Evolutionary conservation across 2,797 vertebrate genomes (phyloP).

Genomic region (Limosa lapponica): DNA sequence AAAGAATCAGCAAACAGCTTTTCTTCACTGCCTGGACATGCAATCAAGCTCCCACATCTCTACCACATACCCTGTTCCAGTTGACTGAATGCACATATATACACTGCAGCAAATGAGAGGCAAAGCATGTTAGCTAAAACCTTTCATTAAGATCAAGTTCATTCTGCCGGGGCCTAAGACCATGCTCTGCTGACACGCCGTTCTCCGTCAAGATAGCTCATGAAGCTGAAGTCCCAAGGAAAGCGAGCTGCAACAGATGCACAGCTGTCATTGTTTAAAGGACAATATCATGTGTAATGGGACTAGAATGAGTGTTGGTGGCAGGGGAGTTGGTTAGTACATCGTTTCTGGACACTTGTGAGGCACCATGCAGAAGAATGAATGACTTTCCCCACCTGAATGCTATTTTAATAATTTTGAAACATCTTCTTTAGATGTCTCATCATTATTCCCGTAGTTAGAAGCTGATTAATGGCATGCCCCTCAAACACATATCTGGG

Average conservation of each 20-base stretch:
- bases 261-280: neutral
- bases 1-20: neutral
- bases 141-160: neutral
- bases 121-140: neutral
- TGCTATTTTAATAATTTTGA: slow-evolving; percentile 11
- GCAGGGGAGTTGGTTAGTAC: neutral
- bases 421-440: slow-evolving; percentile 34
- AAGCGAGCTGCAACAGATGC: neutral
- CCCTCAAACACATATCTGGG: slow-evolving; percentile 62
- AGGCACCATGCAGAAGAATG: neutral
- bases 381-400: slow-evolving; percentile 37
- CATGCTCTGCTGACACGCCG: neutral
- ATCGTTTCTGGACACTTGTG: neutral
- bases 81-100: neutral
- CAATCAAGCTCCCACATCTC: neutral
- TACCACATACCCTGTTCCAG: neutral
- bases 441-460: slow-evolving; percentile 43
- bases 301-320: neutral
- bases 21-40: neutral
- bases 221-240: neutral
- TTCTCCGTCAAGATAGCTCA: neutral
- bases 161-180: neutral
- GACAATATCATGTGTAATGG: neutral
- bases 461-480: slow-evolving; percentile 54
- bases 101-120: neutral